Percentiles rank a stretch among this genome's conserved stretches.
These are phyloP conservation scores for Epizoanthus illoricatus DNA, from an alignment of 92 coral and sea anemone species.

Conservation along the genomic window DNA sequence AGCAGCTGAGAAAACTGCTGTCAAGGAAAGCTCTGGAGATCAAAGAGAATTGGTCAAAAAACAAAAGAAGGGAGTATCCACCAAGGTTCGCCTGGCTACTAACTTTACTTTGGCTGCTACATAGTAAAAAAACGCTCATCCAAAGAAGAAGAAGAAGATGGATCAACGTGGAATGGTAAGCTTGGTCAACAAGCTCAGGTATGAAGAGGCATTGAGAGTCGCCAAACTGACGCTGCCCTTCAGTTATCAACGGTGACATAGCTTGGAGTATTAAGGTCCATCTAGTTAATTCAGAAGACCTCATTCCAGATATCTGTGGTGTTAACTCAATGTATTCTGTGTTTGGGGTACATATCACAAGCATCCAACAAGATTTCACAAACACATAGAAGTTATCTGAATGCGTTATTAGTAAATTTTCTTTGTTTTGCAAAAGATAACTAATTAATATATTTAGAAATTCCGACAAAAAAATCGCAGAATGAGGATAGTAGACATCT, in stretches of 20 bases:
- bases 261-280: not conserved
- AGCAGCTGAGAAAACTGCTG: not conserved
- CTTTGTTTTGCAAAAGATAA: too few relatives aligned
- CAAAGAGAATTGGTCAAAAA: not conserved
- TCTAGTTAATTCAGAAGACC: not conserved
- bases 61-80: not conserved
- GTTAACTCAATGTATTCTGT: not conserved
- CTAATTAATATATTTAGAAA: too few relatives aligned
- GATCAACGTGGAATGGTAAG: not conserved
- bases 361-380: not conserved
- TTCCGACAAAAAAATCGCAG: too few relatives aligned
- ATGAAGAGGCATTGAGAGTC: not conserved
- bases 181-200: too few relatives aligned
- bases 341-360: too few relatives aligned
- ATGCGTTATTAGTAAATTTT: too few relatives aligned
- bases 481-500: too few relatives aligned
- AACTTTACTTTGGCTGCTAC: constrained; percentile 22
- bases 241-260: not conserved
- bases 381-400: not conserved
- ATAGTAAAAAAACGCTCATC: not conserved
- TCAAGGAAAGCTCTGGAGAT: not conserved
- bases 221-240: not conserved
- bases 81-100: constrained; percentile 31
- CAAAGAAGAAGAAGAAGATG: not conserved
- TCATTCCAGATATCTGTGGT: not conserved